Percentiles rank a stretch among this genome's conserved stretches.
Conservation (phyloP, 2,888 invertebrate species). For the Sinotaia quadrata region DNA sequence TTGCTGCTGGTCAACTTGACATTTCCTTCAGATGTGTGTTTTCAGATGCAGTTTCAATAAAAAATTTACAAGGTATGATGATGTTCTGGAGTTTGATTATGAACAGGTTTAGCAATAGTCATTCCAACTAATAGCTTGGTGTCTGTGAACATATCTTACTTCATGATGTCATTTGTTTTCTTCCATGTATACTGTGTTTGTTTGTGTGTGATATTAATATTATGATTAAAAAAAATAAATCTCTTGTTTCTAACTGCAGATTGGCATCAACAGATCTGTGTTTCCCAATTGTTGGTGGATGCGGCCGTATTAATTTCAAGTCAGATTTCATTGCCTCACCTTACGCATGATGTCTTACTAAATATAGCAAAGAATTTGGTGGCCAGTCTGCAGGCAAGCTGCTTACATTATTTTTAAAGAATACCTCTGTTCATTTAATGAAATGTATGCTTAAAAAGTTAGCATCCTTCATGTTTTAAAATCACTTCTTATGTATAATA, state of each 20-base stretch:
- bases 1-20: background rate
- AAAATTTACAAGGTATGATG: background rate
- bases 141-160: no score
- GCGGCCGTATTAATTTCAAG: constrained; percentile 1
- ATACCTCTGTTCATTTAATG: background rate
- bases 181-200: no score
- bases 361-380: no score
- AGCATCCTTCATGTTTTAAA: no score
- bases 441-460: background rate
- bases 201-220: background rate
- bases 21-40: background rate
- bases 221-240: background rate
- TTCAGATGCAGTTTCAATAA: background rate
- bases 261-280: background rate
- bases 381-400: constrained; percentile 14
- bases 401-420: no score
- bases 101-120: no score
- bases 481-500: no score
- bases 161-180: no score
- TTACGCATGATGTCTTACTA: constrained; percentile 5
- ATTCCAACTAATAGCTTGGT: no score
- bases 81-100: no score
- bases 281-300: constrained; percentile 14
- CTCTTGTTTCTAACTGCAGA: constrained; percentile 2
- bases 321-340: background rate